Evolutionary conservation across 1,140 invertebrate genomes (phyloP).

Genomic region (Brachionus paranguensis): DNA sequence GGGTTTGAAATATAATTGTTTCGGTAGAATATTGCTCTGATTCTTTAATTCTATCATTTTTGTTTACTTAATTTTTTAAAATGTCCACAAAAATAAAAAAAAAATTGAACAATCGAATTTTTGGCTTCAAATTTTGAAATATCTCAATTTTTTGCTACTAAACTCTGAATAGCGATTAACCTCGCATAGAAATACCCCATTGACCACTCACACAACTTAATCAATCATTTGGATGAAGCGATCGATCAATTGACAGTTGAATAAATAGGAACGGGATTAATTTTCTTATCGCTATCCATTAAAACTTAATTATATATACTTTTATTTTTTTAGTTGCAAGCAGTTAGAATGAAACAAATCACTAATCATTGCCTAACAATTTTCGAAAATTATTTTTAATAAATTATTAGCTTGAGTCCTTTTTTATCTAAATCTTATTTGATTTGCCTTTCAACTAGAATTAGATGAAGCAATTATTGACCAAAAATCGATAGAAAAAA

Average conservation of each 20-base stretch:
- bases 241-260: slow-evolving; percentile 6
- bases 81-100: too few relatives aligned
- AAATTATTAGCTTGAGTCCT: background rate
- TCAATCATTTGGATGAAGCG: background rate
- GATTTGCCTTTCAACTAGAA: background rate
- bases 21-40: too few relatives aligned
- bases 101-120: too few relatives aligned
- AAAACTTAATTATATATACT: background rate
- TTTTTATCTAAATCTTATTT: background rate
- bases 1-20: too few relatives aligned
- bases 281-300: background rate
- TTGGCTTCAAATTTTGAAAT: too few relatives aligned
- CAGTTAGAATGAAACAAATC: background rate
- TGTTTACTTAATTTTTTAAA: too few relatives aligned
- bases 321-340: background rate
- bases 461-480: background rate
- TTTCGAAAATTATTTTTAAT: background rate
- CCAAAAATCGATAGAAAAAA: background rate
- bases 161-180: background rate
- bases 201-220: background rate
- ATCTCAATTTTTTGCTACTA: background rate
- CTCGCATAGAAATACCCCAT: background rate
- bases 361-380: background rate
- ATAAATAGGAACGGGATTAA: background rate
- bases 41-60: too few relatives aligned